phyloP scores from a whole-genome alignment of 1,140 invertebrate species.

The Wiebesia pumilae region DNA sequence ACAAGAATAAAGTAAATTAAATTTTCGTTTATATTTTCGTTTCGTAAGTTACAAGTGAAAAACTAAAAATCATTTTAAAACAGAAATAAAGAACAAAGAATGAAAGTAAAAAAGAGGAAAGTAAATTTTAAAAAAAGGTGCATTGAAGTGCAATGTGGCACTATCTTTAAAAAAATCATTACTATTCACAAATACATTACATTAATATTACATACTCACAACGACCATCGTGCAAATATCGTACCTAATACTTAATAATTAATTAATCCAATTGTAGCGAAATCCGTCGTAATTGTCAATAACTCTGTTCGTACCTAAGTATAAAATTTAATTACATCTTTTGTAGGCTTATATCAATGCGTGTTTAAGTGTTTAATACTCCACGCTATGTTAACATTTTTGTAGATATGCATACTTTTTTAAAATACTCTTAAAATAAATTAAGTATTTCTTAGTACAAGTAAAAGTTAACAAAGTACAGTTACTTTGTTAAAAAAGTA shows the following conservation, averaged over 20 bases:
- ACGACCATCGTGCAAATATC: slow-evolving; percentile 70
- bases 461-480: background rate
- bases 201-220: slow-evolving; percentile 56
- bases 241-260: slow-evolving; percentile 69
- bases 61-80: background rate
- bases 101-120: slow-evolving; percentile 45
- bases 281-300: slow-evolving; percentile 72
- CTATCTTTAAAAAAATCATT: slow-evolving; percentile 54
- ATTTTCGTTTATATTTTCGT: too few species aligned
- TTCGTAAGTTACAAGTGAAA: slow-evolving; percentile 1
- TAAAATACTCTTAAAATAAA: background rate
- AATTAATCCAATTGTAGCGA: slow-evolving; percentile 58
- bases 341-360: slow-evolving; percentile 9
- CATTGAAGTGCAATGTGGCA: slow-evolving; percentile 60
- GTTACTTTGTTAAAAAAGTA: too few species aligned
- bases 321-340: too few species aligned
- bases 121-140: slow-evolving; percentile 51
- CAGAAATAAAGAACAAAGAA: slow-evolving; percentile 1
- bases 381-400: slow-evolving; percentile 20
- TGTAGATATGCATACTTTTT: background rate
- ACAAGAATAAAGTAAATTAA: background rate
- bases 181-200: slow-evolving; percentile 4
- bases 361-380: slow-evolving; percentile 17
- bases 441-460: too few species aligned
- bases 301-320: slow-evolving; percentile 64